Conservation (phyloP, 2,888 invertebrate genomes). For the Acrobasis consociella region DNA sequence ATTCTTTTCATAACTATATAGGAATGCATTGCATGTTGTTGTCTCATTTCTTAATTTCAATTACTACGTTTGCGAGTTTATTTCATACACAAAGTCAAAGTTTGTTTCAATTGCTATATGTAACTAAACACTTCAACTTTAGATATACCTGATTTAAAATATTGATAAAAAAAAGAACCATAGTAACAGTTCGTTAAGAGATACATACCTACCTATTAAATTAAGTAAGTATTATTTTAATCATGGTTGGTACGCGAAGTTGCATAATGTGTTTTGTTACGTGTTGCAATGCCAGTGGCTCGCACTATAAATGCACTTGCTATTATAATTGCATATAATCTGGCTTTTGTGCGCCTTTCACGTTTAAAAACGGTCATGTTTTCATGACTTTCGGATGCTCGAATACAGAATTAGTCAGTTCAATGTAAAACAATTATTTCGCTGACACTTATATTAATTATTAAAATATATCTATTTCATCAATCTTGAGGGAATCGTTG, state of each 20-base stretch:
- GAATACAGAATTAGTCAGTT: neutral
- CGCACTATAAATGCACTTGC: conserved; percentile 15
- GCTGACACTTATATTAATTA: neutral
- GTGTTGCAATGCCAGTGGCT: conserved; percentile 15
- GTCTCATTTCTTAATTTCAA: neutral
- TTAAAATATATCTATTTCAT: conserved; percentile 12
- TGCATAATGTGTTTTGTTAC: conserved; percentile 18
- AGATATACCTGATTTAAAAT: too few relatives aligned
- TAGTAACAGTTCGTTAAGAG: too few relatives aligned
- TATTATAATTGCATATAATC: neutral
- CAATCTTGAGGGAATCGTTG: conserved; percentile 46
- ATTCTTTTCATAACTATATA: conserved; percentile 5
- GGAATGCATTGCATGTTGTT: conserved; percentile 23
- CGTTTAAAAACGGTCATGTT: neutral
- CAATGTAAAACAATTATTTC: neutral
- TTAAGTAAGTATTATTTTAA: too few relatives aligned
- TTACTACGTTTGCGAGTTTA: neutral
- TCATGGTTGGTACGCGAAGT: neutral
- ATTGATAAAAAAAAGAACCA: too few relatives aligned
- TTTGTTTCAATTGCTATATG: conserved; percentile 6
- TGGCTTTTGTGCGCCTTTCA: conserved; percentile 6
- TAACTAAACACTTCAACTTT: conserved; percentile 8
- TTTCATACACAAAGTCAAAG: neutral
- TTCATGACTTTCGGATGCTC: neutral
- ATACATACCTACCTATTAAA: too few relatives aligned